A percentile compares a stretch with the other conserved stretches of the same genome.
Conservation (phyloP, 2,113 vertebrate species). For the Clarias batrachus region DNA sequence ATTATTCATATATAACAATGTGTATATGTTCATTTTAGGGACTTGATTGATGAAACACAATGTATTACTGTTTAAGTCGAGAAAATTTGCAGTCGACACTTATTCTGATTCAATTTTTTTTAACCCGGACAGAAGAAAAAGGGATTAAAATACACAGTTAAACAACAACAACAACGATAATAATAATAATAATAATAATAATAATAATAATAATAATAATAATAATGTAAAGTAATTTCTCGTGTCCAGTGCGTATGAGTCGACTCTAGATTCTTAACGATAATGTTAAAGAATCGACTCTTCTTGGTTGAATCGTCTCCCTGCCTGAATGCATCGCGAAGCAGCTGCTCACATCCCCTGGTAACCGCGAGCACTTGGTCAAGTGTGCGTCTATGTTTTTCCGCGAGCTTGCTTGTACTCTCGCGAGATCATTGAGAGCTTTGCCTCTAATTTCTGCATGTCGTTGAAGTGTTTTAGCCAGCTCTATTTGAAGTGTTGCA, state of each 20-base stretch:
- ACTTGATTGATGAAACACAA: background rate
- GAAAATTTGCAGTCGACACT: background rate
- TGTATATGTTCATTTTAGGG: background rate
- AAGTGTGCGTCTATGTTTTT: background rate
- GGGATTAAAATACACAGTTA: background rate
- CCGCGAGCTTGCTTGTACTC: background rate
- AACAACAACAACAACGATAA: background rate
- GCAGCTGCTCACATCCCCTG: background rate
- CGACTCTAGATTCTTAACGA: background rate
- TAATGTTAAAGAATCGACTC: background rate
- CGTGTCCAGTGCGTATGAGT: background rate
- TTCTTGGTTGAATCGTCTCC: background rate
- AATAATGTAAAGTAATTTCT: background rate
- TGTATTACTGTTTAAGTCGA: background rate
- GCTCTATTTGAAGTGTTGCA: background rate
- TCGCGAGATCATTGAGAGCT: background rate
- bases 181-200: background rate
- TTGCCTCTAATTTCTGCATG: background rate
- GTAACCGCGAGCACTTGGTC: no score
- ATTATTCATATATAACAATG: background rate
- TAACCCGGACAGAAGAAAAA: background rate
- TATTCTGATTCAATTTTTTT: background rate
- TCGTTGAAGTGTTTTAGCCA: fast-evolving
- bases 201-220: background rate
- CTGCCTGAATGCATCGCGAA: background rate